Evolutionary conservation across 2,113 vertebrate species (phyloP).

Genomic region (Pterocles burchelli): DNA sequence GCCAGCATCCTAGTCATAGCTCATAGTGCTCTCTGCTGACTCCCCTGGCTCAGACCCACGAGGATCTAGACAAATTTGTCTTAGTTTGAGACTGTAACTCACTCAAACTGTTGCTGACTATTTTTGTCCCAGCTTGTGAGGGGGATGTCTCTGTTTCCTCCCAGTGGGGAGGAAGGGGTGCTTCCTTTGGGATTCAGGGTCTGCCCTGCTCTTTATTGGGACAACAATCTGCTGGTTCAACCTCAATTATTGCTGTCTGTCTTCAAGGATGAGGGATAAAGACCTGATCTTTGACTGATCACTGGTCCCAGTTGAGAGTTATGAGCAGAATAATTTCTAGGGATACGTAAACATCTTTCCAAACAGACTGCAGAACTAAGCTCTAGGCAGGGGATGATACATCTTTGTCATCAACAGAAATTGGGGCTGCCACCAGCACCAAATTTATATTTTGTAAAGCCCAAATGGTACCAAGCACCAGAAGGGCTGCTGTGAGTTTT

Average conservation of each 20-base stretch:
- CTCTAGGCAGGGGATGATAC: background rate
- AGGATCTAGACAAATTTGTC: background rate
- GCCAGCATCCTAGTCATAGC: background rate
- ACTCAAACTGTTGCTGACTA: background rate
- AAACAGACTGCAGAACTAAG: background rate
- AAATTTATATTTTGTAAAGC: background rate
- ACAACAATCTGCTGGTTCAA: background rate
- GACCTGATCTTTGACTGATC: background rate
- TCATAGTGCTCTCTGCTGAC: background rate
- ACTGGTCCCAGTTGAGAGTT: background rate
- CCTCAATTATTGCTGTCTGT: background rate
- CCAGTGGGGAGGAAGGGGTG: background rate
- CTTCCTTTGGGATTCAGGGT: background rate
- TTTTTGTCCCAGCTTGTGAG: background rate
- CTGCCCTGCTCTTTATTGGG: background rate
- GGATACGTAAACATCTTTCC: background rate
- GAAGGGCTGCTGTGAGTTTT: background rate
- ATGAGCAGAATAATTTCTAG: background rate
- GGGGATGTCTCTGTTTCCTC: background rate
- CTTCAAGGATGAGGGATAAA: background rate
- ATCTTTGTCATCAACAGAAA: background rate
- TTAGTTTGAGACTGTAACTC: background rate
- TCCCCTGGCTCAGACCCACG: background rate
- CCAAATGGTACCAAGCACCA: background rate
- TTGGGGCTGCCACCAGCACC: background rate